Evolutionary conservation across 2,797 vertebrate genomes (phyloP), one percentile per base, ranked within the genome.

Genomic region (Gobio occitaniae): DNA sequence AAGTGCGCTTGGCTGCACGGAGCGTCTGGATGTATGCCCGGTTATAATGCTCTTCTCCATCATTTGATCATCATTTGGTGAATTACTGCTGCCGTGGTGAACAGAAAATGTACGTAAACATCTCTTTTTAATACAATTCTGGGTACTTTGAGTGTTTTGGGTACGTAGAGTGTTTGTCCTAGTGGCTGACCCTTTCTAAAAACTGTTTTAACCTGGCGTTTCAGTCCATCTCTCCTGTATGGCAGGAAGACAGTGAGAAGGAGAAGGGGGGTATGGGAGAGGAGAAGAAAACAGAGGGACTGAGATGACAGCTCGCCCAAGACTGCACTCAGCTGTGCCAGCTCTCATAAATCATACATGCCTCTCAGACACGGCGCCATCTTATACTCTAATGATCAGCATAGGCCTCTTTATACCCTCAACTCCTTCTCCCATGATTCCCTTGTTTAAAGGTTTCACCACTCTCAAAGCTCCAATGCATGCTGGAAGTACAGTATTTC

Each of bases 281-380:
- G 47, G 41, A 77, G 69, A 32, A 21, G 47, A 75, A 85, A 80
- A 86, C 59, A 74, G 41, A 56, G 25, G 72, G 84, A 78, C 80
- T 79, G 86, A 87, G 87, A 87, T 82, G 87, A 89, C 88, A 86
- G 88, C 86, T 89, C 87, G 36, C 83, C 82, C 81, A 77, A 76
- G 71, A 86, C 87, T 81, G 59, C 85, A 76, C 85, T 88, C 85
- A 80, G 88, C 85, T 84, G 86, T 90, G 87, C 84, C 84, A 86
- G 82, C 72, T 44, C 80, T 85, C 81, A 90, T 89, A 88, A 89
- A 90, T 90, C 88, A 88, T 88, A 84, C 70, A 88, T 87, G 87
- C 74, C 52, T 78, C 86, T 88, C 78, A 86, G 86, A 88, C 87
- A 87, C 82, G 54, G 71, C 88, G 87, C 85, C 86, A 89, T 89